Percentiles rank a stretch among this genome's conserved stretches.
Conservation (phyloP, 2,888 invertebrate genomes). For the Hirtodrosophila duncani region DNA sequence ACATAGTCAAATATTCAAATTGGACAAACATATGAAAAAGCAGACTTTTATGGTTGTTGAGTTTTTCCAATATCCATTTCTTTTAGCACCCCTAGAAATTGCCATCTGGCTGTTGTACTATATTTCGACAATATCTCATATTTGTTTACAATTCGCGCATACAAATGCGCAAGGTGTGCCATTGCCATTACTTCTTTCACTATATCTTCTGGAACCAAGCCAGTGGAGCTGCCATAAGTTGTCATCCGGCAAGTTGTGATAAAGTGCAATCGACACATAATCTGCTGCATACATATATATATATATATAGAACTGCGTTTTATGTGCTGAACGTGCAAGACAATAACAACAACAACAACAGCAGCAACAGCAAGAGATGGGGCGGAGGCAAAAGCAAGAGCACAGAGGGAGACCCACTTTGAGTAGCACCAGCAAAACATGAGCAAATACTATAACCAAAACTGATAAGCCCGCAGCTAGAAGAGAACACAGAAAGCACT, state of each 20-base stretch:
- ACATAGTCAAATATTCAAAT: no score
- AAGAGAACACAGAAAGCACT: neutral
- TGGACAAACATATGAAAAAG: no score
- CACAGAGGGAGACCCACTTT: no score
- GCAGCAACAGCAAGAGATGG: no score
- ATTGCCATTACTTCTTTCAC: neutral
- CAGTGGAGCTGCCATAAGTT: constrained; percentile 39
- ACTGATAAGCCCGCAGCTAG: constrained; percentile 17
- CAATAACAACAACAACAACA: no score
- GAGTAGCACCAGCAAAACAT: no score
- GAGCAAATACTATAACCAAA: no score
- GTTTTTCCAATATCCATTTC: no score
- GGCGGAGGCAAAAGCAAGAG: no score
- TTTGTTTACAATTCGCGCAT: constrained; percentile 57
- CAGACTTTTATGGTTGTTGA: no score
- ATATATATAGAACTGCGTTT: constrained; percentile 21
- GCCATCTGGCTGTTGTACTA: constrained; percentile 14
- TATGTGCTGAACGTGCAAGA: no score
- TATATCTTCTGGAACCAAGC: neutral
- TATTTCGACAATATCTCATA: constrained; percentile 44
- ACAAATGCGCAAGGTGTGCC: constrained; percentile 49
- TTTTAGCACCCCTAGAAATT: no score
- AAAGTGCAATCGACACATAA: constrained; percentile 63
- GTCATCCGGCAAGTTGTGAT: constrained; percentile 45
- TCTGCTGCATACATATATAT: constrained; percentile 29